Evolutionary conservation across 2,888 invertebrate genomes (phyloP).

Genomic region (Phragmatobia fuliginosa): DNA sequence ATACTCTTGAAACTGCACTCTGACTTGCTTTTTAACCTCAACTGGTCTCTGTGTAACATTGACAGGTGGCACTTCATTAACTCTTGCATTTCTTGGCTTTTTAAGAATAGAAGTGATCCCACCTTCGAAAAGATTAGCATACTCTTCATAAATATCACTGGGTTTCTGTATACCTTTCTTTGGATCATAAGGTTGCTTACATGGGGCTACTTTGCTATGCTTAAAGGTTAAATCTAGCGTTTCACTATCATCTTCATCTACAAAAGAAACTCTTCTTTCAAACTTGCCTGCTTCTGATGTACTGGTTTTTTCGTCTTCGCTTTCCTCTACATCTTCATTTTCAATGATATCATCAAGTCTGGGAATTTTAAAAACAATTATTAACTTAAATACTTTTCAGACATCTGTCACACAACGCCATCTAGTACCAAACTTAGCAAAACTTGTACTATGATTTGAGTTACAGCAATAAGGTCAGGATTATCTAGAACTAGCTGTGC

Average conservation of each 20-base stretch:
- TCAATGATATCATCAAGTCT: conserved; percentile 65
- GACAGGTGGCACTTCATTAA: conserved; percentile 7
- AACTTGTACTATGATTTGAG: too few relatives aligned
- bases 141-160: conserved; percentile 77
- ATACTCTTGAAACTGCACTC: not conserved
- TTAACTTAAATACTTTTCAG: too few relatives aligned
- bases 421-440: too few relatives aligned
- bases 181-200: conserved; percentile 58
- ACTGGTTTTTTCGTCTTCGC: conserved; percentile 31
- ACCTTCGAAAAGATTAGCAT: conserved; percentile 59
- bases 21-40: conserved; percentile 21
- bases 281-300: conserved; percentile 38
- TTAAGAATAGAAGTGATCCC: conserved; percentile 76
- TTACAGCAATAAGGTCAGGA: too few relatives aligned
- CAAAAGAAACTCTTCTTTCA: conserved; percentile 74
- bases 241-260: conserved; percentile 73
- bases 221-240: conserved; percentile 73
- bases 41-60: conserved; percentile 21
- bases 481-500: too few relatives aligned
- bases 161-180: conserved; percentile 74
- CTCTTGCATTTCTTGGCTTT: conserved; percentile 66
- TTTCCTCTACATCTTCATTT: conserved; percentile 58
- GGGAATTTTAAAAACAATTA: conserved; percentile 18
- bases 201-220: conserved; percentile 67
- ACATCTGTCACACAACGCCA: too few relatives aligned